Percentiles rank a stretch among this genome's conserved stretches.
phyloP scores from a whole-genome alignment of 2,888 invertebrate species.

The Lasioglossum malachurum region DNA sequence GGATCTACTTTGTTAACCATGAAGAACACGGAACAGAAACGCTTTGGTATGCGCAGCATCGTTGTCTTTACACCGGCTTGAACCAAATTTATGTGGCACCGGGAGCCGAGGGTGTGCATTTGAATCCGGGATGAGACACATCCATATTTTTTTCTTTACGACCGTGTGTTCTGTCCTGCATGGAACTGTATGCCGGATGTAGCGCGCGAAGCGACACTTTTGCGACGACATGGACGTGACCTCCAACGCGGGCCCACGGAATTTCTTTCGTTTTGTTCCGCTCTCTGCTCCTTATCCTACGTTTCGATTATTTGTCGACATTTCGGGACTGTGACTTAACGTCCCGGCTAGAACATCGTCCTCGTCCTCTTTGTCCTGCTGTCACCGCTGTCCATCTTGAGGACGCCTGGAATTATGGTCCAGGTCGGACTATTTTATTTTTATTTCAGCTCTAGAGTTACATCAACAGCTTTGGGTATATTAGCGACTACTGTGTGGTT shows the following conservation, averaged over 20 bases:
- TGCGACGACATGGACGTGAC: constrained; percentile 62
- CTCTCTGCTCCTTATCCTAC: constrained; percentile 3
- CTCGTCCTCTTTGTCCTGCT: background rate
- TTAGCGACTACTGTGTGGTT: background rate
- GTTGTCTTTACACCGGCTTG: constrained; percentile 77
- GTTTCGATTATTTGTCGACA: constrained; percentile 1
- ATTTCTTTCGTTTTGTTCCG: constrained; percentile 23
- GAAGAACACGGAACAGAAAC: constrained; percentile 74
- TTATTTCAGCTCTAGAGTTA: too few relatives aligned
- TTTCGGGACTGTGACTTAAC: constrained; percentile 22
- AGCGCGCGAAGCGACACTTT: constrained; percentile 68
- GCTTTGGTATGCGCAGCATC: constrained; percentile 76
- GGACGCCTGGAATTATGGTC: constrained; percentile 1
- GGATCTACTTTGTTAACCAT: constrained; percentile 80
- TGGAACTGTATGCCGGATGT: constrained; percentile 73
- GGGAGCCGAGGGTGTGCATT: constrained; percentile 80
- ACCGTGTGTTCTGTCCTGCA: constrained; percentile 52
- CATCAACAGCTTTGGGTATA: background rate
- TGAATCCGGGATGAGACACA: constrained; percentile 79
- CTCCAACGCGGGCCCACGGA: constrained; percentile 46
- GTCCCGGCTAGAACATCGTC: background rate
- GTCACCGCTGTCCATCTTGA: background rate
- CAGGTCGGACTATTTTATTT: background rate
- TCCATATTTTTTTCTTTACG: constrained; percentile 74
- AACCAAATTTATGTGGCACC: constrained; percentile 82